These are phyloP conservation scores for Caenorhabditis sp. DNA, from an alignment of 2,888 invertebrate genomes.

Conservation along the genomic window DNA sequence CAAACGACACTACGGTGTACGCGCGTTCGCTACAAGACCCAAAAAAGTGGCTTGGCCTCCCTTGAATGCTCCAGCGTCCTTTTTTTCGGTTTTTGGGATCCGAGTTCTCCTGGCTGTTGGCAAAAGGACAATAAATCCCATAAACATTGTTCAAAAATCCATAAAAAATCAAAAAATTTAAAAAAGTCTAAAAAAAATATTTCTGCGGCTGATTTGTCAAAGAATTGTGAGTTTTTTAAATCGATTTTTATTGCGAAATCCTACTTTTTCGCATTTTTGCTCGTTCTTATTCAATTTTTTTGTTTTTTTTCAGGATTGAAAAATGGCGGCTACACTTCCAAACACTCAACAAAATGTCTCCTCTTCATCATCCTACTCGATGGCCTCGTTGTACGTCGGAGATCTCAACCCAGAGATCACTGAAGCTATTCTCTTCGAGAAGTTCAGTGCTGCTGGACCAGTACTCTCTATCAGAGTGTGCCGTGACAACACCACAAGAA, in stretches of 20 bases:
- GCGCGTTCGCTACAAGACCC: constrained; percentile 37
- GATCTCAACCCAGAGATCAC: constrained; percentile 97
- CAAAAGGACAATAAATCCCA: constrained; percentile 48
- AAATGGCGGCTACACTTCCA: constrained; percentile 27
- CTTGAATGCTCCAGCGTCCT: constrained; percentile 27
- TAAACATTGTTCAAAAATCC: constrained; percentile 40
- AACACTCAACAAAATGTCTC: constrained; percentile 27
- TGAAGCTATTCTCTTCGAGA: constrained; percentile 98
- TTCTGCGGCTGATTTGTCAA: constrained; percentile 28
- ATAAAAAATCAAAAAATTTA: constrained; percentile 42
- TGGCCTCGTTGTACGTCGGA: constrained; percentile 98
- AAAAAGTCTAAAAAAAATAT: constrained; percentile 41
- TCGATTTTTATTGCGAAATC: constrained; percentile 22
- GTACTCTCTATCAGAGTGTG: constrained; percentile 98
- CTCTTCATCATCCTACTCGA: constrained; percentile 72
- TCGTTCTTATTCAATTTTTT: background rate
- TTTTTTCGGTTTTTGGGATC: constrained; percentile 51
- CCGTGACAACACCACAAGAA: constrained; percentile 94
- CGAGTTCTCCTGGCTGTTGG: constrained; percentile 45
- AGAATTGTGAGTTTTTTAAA: constrained; percentile 38
- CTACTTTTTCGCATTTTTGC: constrained; percentile 4
- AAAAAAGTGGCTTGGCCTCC: constrained; percentile 12
- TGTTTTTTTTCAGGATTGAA: constrained; percentile 4
- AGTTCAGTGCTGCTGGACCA: constrained; percentile 97
- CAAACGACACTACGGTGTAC: constrained; percentile 19